Evolutionary conservation across 53 echinoderm and acorn worm species (phyloP), one percentile per base, ranked within the genome.

Genomic region (Pentamera pediparva): DNA sequence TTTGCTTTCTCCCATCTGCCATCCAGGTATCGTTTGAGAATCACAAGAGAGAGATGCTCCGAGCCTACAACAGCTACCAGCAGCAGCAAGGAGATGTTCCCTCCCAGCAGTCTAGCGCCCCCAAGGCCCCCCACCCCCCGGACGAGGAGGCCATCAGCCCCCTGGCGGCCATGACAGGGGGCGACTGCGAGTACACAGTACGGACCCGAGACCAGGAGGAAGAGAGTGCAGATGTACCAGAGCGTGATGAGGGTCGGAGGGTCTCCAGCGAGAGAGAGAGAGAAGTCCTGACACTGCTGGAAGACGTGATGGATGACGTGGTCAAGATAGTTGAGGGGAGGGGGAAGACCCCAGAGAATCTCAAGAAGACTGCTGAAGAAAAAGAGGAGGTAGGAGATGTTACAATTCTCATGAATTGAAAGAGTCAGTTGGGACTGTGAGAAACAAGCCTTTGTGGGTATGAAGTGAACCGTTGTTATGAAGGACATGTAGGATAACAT

Each of bases 1-100:
- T n/a, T n/a, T n/a, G n/a, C n/a, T n/a, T n/a, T n/a, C n/a, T n/a
- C n/a, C n/a, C n/a, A n/a, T n/a, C n/a, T 34, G 2, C 41, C 37
- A 18, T 12, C 20, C 60, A 96, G 96, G 96, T 96, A 17, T 96
- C 96, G 35, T 91, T 91, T 78, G 96, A 96, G 39, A 88, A 96
- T 49, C 96, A 96, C 79, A 96, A 96, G 65, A 82, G 83, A 37
- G 90, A 96, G 39, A 88, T 96, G 32, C 75, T 90, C n/a, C 85
- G 85, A 59, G 90, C 90, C 55, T 96, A 83, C 78, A 85, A 82
- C 74, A 84, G 83, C 37, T 96, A 96, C 82, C 96, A 96, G 74
- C 81, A 86, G 55, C 86, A 85, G 32, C 95, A 95, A 62, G 75
- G 82, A 12, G 79, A 62, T 8, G 76, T 79, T 27, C 31, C 56